Conservation (phyloP, 2,888 invertebrate species). For the Pollenia angustigena region DNA sequence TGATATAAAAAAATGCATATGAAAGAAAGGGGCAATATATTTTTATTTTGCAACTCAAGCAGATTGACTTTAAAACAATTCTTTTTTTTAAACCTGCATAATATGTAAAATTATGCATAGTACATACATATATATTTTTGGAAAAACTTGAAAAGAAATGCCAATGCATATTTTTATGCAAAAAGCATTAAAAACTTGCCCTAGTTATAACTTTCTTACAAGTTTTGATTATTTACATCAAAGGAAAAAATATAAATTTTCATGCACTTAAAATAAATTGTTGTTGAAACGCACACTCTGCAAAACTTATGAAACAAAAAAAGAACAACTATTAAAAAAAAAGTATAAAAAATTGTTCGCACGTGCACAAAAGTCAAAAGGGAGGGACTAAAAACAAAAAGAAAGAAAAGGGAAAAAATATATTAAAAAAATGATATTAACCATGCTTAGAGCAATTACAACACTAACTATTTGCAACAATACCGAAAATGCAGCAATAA, state of each 20-base stretch:
- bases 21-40: too few species aligned
- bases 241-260: background rate
- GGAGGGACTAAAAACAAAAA: background rate
- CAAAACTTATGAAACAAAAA: background rate
- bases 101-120: too few species aligned
- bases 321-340: background rate
- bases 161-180: too few species aligned
- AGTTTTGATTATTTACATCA: background rate
- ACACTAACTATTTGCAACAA: constrained; percentile 39
- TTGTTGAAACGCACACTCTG: background rate
- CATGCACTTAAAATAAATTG: background rate
- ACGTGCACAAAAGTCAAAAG: constrained; percentile 45
- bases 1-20: too few species aligned
- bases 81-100: too few species aligned
- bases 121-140: too few species aligned
- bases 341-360: constrained; percentile 1
- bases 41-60: too few species aligned
- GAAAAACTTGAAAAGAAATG: too few species aligned
- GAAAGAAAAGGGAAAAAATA: background rate
- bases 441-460: constrained; percentile 54
- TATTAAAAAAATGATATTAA: constrained; percentile 19
- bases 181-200: too few species aligned
- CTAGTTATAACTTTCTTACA: background rate
- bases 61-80: too few species aligned
- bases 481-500: constrained; percentile 24